These are phyloP conservation scores for Oscheius sp. DNA, from an alignment of 1,140 invertebrate genomes.

Conservation along the genomic window DNA sequence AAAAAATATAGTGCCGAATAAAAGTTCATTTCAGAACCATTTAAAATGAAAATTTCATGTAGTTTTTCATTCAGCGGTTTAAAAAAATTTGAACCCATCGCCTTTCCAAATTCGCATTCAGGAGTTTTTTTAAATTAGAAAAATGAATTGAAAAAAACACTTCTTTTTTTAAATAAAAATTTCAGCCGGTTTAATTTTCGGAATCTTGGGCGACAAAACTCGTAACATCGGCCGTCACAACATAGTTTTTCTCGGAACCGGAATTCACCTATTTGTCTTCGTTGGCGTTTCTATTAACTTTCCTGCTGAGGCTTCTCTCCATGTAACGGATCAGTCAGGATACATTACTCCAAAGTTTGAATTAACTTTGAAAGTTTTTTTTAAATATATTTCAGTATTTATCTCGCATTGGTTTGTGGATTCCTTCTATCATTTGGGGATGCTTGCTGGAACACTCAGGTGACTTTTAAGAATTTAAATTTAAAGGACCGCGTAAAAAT, in stretches of 20 bases:
- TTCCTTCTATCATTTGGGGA: conserved; percentile 88
- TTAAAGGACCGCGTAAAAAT: too few species aligned
- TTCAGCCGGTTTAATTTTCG: conserved; percentile 73
- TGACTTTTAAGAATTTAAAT: too few species aligned
- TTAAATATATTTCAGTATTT: conserved; percentile 63
- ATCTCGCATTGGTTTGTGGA: conserved; percentile 79
- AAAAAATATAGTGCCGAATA: too few species aligned
- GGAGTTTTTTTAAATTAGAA: too few species aligned
- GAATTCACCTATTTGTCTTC: conserved; percentile 76
- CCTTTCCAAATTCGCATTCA: too few species aligned
- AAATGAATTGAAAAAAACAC: too few species aligned
- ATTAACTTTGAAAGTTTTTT: neutral
- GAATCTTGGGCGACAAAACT: conserved; percentile 80
- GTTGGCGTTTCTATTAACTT: conserved; percentile 82
- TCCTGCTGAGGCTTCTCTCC: conserved; percentile 74
- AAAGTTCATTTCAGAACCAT: too few species aligned
- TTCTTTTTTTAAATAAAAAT: too few species aligned
- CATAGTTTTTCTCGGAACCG: conserved; percentile 77
- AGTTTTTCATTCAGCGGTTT: too few species aligned
- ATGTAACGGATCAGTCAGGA: conserved; percentile 66
- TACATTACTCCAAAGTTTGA: conserved; percentile 66
- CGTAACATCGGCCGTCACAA: conserved; percentile 79
- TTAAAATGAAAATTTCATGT: too few species aligned
- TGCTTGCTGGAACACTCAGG: conserved; percentile 86
- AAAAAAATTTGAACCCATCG: too few species aligned